Percentiles rank a stretch among this genome's conserved stretches.
phyloP scores from a whole-genome alignment of 1,140 invertebrate species.

The Tetragnatha versicolor region DNA sequence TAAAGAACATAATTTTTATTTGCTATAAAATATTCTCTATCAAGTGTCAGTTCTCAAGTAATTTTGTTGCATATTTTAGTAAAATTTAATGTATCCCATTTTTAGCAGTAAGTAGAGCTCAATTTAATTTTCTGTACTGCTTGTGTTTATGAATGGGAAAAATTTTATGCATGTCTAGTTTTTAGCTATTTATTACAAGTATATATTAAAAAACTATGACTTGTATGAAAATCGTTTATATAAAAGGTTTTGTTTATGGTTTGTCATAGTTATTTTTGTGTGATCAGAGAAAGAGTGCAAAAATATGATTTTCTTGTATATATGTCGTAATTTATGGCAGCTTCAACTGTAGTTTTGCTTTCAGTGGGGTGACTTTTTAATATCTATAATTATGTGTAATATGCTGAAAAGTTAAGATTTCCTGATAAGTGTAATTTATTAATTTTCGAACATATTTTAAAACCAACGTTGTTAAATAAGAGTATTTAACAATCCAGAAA shows the following conservation, averaged over 20 bases:
- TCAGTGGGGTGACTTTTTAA: background rate
- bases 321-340: constrained; percentile 33
- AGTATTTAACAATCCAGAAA: too few relatives aligned
- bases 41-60: too few relatives aligned
- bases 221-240: background rate
- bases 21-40: too few relatives aligned
- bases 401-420: too few relatives aligned
- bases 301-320: constrained; percentile 21
- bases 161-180: constrained; percentile 39
- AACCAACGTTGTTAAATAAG: too few relatives aligned
- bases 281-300: background rate
- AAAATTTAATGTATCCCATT: too few relatives aligned
- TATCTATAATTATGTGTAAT: background rate
- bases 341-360: background rate
- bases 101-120: too few relatives aligned
- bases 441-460: too few relatives aligned
- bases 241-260: background rate
- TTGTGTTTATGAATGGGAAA: constrained; percentile 18
- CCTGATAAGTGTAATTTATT: too few relatives aligned
- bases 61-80: too few relatives aligned
- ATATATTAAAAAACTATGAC: constrained; percentile 17
- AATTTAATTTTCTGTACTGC: background rate
- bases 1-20: too few relatives aligned
- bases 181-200: constrained; percentile 39
- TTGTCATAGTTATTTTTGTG: background rate